These are phyloP conservation scores for Polypedilum pembai DNA, from an alignment of 1,140 invertebrate genomes.

Conservation along the genomic window DNA sequence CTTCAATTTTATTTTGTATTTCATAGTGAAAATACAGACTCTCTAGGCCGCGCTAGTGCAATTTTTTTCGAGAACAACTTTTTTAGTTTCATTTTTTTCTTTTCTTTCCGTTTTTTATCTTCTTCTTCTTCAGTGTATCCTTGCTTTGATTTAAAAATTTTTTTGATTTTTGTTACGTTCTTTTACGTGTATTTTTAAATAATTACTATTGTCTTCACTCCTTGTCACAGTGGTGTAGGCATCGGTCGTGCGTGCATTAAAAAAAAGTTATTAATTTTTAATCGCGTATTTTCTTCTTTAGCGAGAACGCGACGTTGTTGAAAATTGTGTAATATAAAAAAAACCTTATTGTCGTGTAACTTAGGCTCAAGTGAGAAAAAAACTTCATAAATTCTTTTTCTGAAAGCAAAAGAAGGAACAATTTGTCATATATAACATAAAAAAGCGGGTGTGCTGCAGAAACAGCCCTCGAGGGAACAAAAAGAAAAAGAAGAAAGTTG, in stretches of 20 bases:
- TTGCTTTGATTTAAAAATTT: background rate
- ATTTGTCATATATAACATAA: background rate
- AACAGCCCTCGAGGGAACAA: background rate
- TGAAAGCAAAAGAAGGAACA: background rate
- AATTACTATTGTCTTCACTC: background rate
- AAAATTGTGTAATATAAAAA: background rate
- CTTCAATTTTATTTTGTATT: conserved; percentile 28
- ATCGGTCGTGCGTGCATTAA: background rate
- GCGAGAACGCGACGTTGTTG: too few species aligned
- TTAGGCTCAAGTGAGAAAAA: background rate
- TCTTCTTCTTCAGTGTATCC: conserved; percentile 1
- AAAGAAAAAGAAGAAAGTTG: background rate
- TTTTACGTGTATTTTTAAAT: background rate
- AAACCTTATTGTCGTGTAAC: background rate
- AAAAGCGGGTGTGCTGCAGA: too few species aligned
- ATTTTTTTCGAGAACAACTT: conserved; percentile 21
- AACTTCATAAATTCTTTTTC: background rate
- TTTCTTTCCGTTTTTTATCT: background rate
- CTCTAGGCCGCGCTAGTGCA: conserved; percentile 26
- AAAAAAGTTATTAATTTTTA: background rate
- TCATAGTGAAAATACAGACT: conserved; percentile 27
- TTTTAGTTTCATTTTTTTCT: conserved; percentile 21
- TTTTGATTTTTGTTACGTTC: background rate
- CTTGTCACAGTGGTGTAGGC: too few species aligned
- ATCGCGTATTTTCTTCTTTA: too few species aligned